These are phyloP conservation scores for Melieria omissa DNA, from an alignment of 2,888 invertebrate species.

Conservation along the genomic window DNA sequence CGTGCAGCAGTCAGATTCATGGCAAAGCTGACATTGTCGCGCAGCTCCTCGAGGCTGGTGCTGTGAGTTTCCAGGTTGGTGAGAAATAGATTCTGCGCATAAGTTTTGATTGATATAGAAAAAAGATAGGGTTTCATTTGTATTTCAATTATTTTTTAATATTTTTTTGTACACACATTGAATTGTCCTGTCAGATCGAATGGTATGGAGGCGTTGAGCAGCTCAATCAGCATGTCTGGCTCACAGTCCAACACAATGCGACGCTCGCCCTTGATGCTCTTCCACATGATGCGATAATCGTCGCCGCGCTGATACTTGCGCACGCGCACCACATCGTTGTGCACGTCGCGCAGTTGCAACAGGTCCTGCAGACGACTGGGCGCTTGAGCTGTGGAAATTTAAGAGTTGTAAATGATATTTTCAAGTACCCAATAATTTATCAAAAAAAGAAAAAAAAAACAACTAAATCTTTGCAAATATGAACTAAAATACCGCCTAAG, in stretches of 20 bases:
- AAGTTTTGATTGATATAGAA: neutral
- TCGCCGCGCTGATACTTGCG: slow-evolving; percentile 70
- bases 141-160: neutral
- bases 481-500: neutral
- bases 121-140: neutral
- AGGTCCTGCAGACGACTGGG: slow-evolving; percentile 82
- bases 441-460: too few relatives aligned
- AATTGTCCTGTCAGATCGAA: slow-evolving; percentile 59
- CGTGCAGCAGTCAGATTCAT: slow-evolving; percentile 63
- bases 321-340: slow-evolving; percentile 76
- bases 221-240: slow-evolving; percentile 72
- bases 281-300: slow-evolving; percentile 61
- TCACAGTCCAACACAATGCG: slow-evolving; percentile 83
- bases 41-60: slow-evolving; percentile 67
- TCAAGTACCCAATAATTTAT: too few relatives aligned
- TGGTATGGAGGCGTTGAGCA: slow-evolving; percentile 68
- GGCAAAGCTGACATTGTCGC: slow-evolving; percentile 54
- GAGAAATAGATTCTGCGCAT: slow-evolving; percentile 65
- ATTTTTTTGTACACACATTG: slow-evolving; percentile 52
- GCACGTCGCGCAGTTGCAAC: slow-evolving; percentile 76
- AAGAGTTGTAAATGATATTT: neutral
- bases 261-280: slow-evolving; percentile 69
- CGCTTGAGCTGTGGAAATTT: slow-evolving; percentile 66
- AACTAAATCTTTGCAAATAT: neutral
- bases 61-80: slow-evolving; percentile 68